Conservation (phyloP, 2,113 vertebrate species). For the Cryptomyrus ogoouensis region DNA sequence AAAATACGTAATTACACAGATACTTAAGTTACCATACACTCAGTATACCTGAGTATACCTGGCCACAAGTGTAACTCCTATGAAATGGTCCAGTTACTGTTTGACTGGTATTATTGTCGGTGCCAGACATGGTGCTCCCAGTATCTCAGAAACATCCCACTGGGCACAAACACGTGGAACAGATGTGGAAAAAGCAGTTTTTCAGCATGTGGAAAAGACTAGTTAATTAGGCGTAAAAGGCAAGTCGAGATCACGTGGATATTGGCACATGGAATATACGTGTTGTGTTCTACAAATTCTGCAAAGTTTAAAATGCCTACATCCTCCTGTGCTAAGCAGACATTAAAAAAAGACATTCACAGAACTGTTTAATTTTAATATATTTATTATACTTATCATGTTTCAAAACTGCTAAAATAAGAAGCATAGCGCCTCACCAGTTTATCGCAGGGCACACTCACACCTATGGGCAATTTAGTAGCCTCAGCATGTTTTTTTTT, state of each 20-base stretch:
- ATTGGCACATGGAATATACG: not conserved
- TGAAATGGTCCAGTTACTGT: not conserved
- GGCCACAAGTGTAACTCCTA: not conserved
- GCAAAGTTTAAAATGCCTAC: not conserved
- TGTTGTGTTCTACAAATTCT: not conserved
- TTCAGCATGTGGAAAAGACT: not conserved
- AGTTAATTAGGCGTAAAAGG: not conserved
- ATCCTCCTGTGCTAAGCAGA: not conserved
- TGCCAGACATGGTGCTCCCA: not conserved
- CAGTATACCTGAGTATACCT: not conserved
- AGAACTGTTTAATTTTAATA: not conserved
- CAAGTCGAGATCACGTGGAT: not conserved
- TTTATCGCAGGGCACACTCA: no score
- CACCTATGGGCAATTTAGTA: no score
- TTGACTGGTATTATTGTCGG: not conserved
- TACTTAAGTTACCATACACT: not conserved
- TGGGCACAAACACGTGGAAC: no score
- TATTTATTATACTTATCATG: not conserved
- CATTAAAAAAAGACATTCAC: not conserved
- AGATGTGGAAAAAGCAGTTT: no score
- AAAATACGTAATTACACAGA: not conserved
- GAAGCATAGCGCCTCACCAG: no score
- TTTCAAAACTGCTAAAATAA: no score
- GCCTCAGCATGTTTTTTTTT: no score
- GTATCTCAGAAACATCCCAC: not conserved